Evolutionary conservation across 2,113 vertebrate species (phyloP), one percentile per base, ranked within the genome.

Genomic region (Rhabdornis inornatus): DNA sequence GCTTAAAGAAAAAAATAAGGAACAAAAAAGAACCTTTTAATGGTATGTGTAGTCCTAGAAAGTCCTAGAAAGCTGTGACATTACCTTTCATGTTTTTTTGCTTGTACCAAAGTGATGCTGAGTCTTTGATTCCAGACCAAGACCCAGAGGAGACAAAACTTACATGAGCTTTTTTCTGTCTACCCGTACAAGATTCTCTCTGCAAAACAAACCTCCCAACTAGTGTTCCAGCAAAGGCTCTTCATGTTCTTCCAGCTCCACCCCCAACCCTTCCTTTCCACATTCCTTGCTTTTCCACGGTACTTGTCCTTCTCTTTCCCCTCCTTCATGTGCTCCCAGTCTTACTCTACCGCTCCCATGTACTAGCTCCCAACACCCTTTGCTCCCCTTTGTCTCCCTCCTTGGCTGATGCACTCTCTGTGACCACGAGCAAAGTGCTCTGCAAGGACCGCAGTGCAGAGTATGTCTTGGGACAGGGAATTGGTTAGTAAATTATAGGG

Each of bases 21-120:
- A 65, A 14, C 30, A 42, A 40, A 47, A 68, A 68, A 53, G 12
- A n/a, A 56, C 6, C 2, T 76, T 72, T 60, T 45, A 0, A 0
- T 57, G 22, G 9, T 37, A 45, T 50, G 13, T 18, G 24, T 31
- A 39, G 42, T 50, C 18, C 14, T n/a, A n/a, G n/a, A n/a, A n/a
- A 63, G 45, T 59, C 45, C 47, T 63, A 66, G 56, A 91, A 77
- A 74, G 23, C 15, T 63, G 37, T 88, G 59, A 61, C 30, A 47
- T 42, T 66, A 30, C 6, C 57, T 79, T 68, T 37, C 9, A 14
- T 44, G 9, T 3, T 40, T 37, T 39, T 83, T 74, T 45, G 21
- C 23, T 77, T 55, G 31, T 42, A 72, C 12, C 22, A 35, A 78
- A 68, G 20, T 25, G 40, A 61, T 42, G 31, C 78, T 60, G 24